A percentile compares a stretch with the other conserved stretches of the same genome.
phyloP scores from a whole-genome alignment of 64 coral and sea anemone genomes.

The Montipora sp. region DNA sequence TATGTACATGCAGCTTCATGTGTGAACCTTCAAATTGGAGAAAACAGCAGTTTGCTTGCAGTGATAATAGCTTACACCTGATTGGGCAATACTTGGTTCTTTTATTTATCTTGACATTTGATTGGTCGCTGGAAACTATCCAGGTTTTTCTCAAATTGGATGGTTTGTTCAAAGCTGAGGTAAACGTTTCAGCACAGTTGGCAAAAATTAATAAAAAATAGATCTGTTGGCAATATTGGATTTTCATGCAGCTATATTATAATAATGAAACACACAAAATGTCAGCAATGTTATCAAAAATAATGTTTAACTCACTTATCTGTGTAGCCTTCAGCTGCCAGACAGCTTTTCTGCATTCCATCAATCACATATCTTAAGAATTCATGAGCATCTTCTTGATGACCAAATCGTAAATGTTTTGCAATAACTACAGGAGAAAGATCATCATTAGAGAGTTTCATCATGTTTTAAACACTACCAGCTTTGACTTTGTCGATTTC shows the following conservation, averaged over 20 bases:
- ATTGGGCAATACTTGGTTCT: too few species aligned
- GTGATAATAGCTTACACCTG: too few species aligned
- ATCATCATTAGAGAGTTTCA: not conserved
- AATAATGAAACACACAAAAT: not conserved
- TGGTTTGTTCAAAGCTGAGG: too few species aligned
- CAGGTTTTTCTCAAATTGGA: too few species aligned
- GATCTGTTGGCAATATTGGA: too few species aligned
- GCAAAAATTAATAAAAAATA: too few species aligned
- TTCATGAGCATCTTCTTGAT: conserved; percentile 99
- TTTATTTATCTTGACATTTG: too few species aligned
- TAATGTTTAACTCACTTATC: conserved; percentile 83
- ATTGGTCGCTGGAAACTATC: too few species aligned
- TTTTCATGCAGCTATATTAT: not conserved
- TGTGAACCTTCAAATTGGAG: too few species aligned
- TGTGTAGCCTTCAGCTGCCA: conserved; percentile 67
- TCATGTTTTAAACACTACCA: not conserved
- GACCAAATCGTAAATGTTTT: conserved; percentile 97
- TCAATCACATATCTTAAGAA: conserved; percentile 98
- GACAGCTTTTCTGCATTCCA: conserved; percentile 94
- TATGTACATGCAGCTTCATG: too few species aligned
- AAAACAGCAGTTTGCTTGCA: too few species aligned
- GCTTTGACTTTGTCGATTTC: not conserved
- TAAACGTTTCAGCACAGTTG: too few species aligned
- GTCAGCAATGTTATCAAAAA: not conserved
- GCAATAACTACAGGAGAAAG: conserved; percentile 79